Conservation (phyloP, 1,140 invertebrate genomes). For the Papilio dardanus region DNA sequence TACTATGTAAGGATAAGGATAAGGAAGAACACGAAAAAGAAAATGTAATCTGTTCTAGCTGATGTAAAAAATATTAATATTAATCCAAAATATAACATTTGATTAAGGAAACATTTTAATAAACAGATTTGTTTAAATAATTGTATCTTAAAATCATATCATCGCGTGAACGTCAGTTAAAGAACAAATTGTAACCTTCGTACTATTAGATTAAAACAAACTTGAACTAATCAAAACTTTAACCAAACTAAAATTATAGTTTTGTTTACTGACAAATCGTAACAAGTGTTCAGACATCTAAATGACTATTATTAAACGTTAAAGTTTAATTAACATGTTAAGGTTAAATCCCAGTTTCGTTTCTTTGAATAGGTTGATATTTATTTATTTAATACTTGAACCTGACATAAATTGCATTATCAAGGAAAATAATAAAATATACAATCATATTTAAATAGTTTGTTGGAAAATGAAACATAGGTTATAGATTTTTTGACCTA, state of each 20-base stretch:
- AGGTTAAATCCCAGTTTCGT: background rate
- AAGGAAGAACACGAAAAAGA: background rate
- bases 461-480: too few species aligned
- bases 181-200: background rate
- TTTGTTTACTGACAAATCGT: conserved; percentile 9
- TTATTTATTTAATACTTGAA: background rate
- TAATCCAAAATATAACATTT: background rate
- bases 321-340: background rate
- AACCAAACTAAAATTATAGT: background rate
- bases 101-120: background rate
- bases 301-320: conserved; percentile 2
- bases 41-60: background rate
- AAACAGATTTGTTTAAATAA: background rate
- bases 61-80: background rate
- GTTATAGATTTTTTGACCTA: too few species aligned
- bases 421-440: too few species aligned
- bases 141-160: background rate
- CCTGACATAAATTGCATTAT: too few species aligned
- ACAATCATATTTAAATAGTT: too few species aligned
- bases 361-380: background rate
- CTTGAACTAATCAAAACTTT: background rate
- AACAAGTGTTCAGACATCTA: background rate
- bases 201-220: background rate
- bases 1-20: too few species aligned
- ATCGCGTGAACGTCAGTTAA: background rate